Evolutionary conservation across 2,797 vertebrate genomes (phyloP), one percentile per base, ranked within the genome.

Genomic region (Protosalanx chinensis): DNA sequence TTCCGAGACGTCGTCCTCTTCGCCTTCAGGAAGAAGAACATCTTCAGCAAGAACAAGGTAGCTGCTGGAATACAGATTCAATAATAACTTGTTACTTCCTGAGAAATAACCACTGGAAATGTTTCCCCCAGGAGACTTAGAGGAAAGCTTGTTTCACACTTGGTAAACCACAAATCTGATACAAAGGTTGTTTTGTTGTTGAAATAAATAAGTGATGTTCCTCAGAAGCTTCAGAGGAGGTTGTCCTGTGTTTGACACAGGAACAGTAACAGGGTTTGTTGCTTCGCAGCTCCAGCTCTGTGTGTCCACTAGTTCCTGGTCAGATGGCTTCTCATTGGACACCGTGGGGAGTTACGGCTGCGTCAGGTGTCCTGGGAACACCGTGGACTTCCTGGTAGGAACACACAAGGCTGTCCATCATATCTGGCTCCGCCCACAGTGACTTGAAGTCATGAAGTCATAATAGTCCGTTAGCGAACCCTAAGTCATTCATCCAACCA

Each of bases 1-100:
- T 94, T 85, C 80, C 87, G 95, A 67, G 96, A 98, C 76, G 94
- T 94, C 53, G 78, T 98, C 76, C 88, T 99, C 73, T 99, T 99
- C 84, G 98, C 96, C 62, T 99, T 98, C 78, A 96, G 91, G 85
- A 98, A 94, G 85, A 98, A 96, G 82, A 97, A 95, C 49, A 87
- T 98, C 79, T 98, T 99, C 81, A 96, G 93, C 88, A 98, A 98
- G 82, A 98, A 93, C 83, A 98, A 98, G 95, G 98, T 99, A 80
- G 76, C 86, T 30, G 5, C 10, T 49, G 4, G 37, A 6, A 27
- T 5, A 8, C 2, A 8, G 7, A 37, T 37, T 37, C 10, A 7
- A 2, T 37, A 6, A 37, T 37, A 2, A 37, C 1, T 37, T 8
- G 10, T 37, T 6, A 37, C 7, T 2, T 37, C 6, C 6, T 8